phyloP scores from a whole-genome alignment of 2,113 vertebrate genomes.

The Oophaga pumilio region DNA sequence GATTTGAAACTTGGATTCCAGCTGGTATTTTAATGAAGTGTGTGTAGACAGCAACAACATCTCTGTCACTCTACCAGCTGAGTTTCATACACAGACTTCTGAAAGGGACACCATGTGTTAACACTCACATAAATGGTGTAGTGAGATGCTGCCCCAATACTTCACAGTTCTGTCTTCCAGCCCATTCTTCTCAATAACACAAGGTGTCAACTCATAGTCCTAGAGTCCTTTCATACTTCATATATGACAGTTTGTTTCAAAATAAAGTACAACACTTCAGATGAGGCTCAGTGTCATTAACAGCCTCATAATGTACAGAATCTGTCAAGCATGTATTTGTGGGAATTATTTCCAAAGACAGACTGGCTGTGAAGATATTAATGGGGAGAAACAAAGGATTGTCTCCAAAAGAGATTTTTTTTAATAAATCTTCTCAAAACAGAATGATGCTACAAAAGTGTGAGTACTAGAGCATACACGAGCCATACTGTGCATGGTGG shows the following conservation, averaged over 20 bases:
- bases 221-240: constrained; percentile 10
- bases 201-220: constrained; percentile 38
- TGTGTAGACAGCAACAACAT: constrained; percentile 73
- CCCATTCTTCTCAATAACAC: constrained; percentile 60
- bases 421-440: constrained; percentile 20
- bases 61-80: constrained; percentile 75
- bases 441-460: constrained; percentile 15
- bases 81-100: constrained; percentile 79
- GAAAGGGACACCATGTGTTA: constrained; percentile 79
- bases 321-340: constrained; percentile 54
- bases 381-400: constrained; percentile 28
- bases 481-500: too few species aligned
- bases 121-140: constrained; percentile 72
- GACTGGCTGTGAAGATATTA: constrained; percentile 42
- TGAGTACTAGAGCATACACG: not conserved
- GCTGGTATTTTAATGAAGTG: constrained; percentile 97
- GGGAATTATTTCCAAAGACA: constrained; percentile 30
- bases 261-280: constrained; percentile 49
- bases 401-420: constrained; percentile 36
- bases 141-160: constrained; percentile 63
- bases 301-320: constrained; percentile 43
- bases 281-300: constrained; percentile 49
- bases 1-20: constrained; percentile 79
- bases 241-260: constrained; percentile 51
- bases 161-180: constrained; percentile 65